phyloP scores from a whole-genome alignment of 2,797 vertebrate genomes.

The Cyclopterus lumpus region DNA sequence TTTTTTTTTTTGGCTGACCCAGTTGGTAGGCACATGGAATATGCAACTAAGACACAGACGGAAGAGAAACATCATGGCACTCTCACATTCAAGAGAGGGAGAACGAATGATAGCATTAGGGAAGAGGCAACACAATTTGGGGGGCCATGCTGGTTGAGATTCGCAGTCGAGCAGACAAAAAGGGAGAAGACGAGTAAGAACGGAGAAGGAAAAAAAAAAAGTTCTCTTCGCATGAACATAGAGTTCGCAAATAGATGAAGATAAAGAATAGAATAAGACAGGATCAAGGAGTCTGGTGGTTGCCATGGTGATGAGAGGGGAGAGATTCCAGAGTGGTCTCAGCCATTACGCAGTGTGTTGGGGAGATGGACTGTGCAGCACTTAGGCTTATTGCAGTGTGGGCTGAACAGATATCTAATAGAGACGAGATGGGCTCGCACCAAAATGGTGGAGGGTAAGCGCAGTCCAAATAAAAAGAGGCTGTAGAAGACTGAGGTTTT shows the following conservation, averaged over 20 bases:
- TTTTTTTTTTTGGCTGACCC: conserved; percentile 67
- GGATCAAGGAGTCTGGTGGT: conserved; percentile 63
- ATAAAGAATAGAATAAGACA: conserved; percentile 35
- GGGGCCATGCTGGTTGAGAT: conserved; percentile 15
- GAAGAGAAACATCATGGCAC: conserved; percentile 54
- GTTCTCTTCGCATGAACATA: conserved; percentile 52
- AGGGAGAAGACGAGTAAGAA: not conserved
- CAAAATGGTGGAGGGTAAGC: conserved; percentile 71
- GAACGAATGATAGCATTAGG: conserved; percentile 14
- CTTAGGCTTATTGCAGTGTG: conserved; percentile 79
- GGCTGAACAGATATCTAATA: conserved; percentile 75
- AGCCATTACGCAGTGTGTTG: conserved; percentile 71
- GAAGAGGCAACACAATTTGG: conserved; percentile 11
- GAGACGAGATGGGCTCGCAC: conserved; percentile 63
- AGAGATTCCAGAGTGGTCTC: conserved; percentile 73
- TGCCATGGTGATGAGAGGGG: conserved; percentile 71
- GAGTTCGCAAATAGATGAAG: conserved; percentile 61
- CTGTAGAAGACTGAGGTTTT: conserved; percentile 23
- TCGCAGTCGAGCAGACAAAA: conserved; percentile 10
- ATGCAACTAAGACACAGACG: conserved; percentile 68
- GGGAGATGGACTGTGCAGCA: conserved; percentile 75
- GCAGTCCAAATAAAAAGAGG: conserved; percentile 47
- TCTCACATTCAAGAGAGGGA: conserved; percentile 61
- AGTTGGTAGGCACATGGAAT: conserved; percentile 73
- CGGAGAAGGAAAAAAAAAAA: conserved; percentile 13